phyloP scores from a whole-genome alignment of 2,113 vertebrate species.

The Dunckerocampus dactyliophorus region DNA sequence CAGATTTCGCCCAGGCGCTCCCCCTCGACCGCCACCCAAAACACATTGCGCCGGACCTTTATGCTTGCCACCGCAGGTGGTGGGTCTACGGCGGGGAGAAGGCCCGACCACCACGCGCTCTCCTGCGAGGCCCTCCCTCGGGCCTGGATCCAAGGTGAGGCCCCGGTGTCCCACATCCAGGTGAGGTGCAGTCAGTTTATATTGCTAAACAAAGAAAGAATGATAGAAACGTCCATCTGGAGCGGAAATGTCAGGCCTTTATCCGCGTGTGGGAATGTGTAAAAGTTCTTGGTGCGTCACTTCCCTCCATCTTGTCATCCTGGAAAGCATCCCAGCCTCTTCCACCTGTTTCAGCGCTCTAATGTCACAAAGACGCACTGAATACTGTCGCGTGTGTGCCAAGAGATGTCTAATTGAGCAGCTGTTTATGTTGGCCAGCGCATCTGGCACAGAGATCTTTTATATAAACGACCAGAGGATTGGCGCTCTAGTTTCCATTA shows the following conservation, averaged over 20 bases:
- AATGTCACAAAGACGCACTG: conserved; percentile 14
- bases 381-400: not conserved
- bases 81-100: too few relatives aligned
- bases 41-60: too few relatives aligned
- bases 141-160: too few relatives aligned
- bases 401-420: conserved; percentile 11
- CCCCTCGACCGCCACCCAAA: too few relatives aligned
- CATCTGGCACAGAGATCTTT: conserved; percentile 32
- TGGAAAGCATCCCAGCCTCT: conserved; percentile 30
- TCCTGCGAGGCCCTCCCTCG: too few relatives aligned
- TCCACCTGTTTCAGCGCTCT: not conserved
- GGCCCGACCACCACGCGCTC: too few relatives aligned
- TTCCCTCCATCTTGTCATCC: conserved; percentile 36
- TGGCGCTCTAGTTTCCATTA: conserved; percentile 11
- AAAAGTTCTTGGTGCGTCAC: conserved; percentile 23
- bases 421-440: conserved; percentile 27
- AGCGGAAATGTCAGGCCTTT: conserved; percentile 27
- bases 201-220: too few relatives aligned
- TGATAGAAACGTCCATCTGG: conserved; percentile 13
- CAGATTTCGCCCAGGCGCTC: too few relatives aligned
- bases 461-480: conserved; percentile 3
- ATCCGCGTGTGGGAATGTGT: conserved; percentile 24
- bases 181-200: too few relatives aligned
- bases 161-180: too few relatives aligned
- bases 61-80: too few relatives aligned